Evolutionary conservation across 2,888 invertebrate species (phyloP).

Genomic region (Philereme vetulata): DNA sequence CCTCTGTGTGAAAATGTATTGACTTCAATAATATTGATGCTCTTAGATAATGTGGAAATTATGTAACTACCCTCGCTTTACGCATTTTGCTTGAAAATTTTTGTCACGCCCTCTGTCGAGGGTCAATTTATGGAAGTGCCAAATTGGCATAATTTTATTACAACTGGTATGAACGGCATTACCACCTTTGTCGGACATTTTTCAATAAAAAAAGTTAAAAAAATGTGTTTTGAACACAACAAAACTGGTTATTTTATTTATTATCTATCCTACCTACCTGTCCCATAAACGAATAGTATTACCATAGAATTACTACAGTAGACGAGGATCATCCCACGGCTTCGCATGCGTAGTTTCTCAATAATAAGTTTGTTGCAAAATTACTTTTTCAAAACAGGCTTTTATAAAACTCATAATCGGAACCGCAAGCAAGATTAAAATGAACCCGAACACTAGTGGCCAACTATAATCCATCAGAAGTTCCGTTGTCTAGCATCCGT

Average conservation of each 20-base stretch:
- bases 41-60: conserved; percentile 16
- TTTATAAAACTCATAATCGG: too few relatives aligned
- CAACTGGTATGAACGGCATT: conserved; percentile 52
- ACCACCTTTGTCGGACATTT: conserved; percentile 78
- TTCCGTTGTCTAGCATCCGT: too few relatives aligned
- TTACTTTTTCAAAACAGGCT: too few relatives aligned
- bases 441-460: too few relatives aligned
- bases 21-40: too few relatives aligned
- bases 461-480: too few relatives aligned
- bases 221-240: conserved; percentile 83
- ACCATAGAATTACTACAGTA: too few relatives aligned
- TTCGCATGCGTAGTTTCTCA: too few relatives aligned
- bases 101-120: conserved; percentile 41
- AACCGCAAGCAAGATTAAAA: too few relatives aligned
- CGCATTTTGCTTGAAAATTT: conserved; percentile 40
- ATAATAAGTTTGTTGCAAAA: too few relatives aligned
- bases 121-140: conserved; percentile 54
- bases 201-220: conserved; percentile 79
- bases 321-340: too few relatives aligned
- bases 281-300: not conserved
- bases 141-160: conserved; percentile 62
- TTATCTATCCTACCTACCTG: not conserved
- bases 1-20: too few relatives aligned
- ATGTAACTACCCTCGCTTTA: conserved; percentile 23
- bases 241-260: conserved; percentile 66